These are phyloP conservation scores for human DNA, from an alignment of 2,113 vertebrate species.

Conservation along the genomic window DNA sequence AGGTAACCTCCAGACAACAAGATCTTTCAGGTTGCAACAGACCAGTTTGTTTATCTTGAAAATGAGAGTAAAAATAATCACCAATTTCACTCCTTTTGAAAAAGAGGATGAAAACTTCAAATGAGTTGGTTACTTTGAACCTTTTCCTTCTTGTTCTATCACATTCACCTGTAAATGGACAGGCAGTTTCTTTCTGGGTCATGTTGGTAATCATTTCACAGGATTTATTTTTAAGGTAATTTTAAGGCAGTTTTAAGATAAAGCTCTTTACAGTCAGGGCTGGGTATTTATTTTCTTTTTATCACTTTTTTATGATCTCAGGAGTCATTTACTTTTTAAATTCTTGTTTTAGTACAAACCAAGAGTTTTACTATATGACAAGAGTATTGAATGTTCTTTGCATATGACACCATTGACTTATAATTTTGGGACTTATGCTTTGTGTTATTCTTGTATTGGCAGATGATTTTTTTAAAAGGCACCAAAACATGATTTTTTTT, in stretches of 20 bases:
- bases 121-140: background rate
- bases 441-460: slow-evolving; percentile 42
- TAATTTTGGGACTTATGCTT: slow-evolving; percentile 6
- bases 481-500: background rate
- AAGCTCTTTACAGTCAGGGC: background rate
- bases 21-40: slow-evolving; percentile 1
- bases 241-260: background rate
- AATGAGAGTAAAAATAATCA: background rate
- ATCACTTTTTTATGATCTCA: slow-evolving; percentile 16
- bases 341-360: background rate
- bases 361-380: background rate
- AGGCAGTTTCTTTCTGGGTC: background rate
- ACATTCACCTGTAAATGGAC: background rate
- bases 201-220: background rate
- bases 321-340: slow-evolving; percentile 18
- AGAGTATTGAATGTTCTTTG: slow-evolving; percentile 5
- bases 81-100: background rate
- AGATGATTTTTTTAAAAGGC: background rate
- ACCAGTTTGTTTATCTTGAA: background rate
- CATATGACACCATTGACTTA: background rate
- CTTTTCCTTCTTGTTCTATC: background rate
- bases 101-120: background rate
- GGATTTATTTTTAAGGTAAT: background rate
- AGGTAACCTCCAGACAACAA: background rate
- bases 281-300: background rate